Percentiles rank a stretch among this genome's conserved stretches.
Evolutionary conservation across 2,888 invertebrate genomes (phyloP).

Genomic region (Rotaria macrura): DNA sequence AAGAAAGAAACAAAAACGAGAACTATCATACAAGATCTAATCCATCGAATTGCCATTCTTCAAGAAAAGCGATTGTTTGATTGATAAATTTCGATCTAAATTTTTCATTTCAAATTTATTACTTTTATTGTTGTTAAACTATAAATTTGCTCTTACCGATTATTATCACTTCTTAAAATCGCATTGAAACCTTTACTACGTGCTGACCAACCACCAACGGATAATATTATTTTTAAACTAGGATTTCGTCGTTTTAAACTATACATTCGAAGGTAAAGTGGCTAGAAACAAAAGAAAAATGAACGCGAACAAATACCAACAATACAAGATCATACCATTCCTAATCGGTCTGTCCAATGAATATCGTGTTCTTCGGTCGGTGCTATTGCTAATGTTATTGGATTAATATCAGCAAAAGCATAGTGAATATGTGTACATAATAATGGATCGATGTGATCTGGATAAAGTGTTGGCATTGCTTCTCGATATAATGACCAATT

Average conservation of each 20-base stretch:
- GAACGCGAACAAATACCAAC: no score
- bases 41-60: constrained; percentile 34
- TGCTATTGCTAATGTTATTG: constrained; percentile 26
- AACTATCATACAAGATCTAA: constrained; percentile 23
- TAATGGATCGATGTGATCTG: constrained; percentile 83
- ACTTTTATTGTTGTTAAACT: background rate
- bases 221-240: constrained; percentile 26
- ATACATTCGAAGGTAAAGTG: constrained; percentile 26
- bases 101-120: background rate
- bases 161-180: constrained; percentile 22
- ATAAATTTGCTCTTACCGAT: background rate
- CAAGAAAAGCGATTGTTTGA: constrained; percentile 23
- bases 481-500: constrained; percentile 91
- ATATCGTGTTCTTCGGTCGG: constrained; percentile 33
- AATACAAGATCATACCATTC: constrained; percentile 20
- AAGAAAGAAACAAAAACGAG: no score
- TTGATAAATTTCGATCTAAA: constrained; percentile 31
- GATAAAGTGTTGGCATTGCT: constrained; percentile 64
- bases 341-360: constrained; percentile 28
- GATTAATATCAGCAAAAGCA: constrained; percentile 87
- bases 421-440: constrained; percentile 91
- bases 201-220: constrained; percentile 33
- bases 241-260: constrained; percentile 32
- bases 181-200: constrained; percentile 30
- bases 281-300: background rate